phyloP scores from a whole-genome alignment of 1,140 invertebrate genomes.

The Meloidogyne hapla region DNA sequence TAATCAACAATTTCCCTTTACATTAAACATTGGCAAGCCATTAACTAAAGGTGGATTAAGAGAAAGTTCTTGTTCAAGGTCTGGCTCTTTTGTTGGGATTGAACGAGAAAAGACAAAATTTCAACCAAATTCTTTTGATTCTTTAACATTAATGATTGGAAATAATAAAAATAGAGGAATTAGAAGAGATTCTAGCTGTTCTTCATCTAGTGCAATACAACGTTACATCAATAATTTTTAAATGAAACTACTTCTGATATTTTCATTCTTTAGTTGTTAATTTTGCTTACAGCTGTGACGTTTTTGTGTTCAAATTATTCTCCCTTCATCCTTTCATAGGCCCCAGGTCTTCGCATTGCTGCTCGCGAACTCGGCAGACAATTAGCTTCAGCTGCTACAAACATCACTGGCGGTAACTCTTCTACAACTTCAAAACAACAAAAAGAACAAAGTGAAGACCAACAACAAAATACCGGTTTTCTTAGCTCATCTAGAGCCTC shows the following conservation, averaged over 20 bases:
- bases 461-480: not conserved
- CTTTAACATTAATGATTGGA: not conserved
- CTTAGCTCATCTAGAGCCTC: not conserved
- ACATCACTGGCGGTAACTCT: not conserved
- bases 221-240: not conserved
- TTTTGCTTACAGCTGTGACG: not conserved
- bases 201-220: not conserved
- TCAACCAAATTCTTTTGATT: constrained; percentile 20
- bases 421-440: not conserved
- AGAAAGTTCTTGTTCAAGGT: not conserved
- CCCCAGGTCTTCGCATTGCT: constrained; percentile 9
- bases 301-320: not conserved
- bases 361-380: constrained; percentile 22
- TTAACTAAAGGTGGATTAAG: not conserved
- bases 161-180: not conserved
- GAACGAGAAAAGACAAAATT: constrained; percentile 4
- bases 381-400: constrained; percentile 10
- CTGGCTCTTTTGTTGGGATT: constrained; percentile 17
- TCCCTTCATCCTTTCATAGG: constrained; percentile 9
- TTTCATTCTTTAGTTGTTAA: not conserved
- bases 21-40: not conserved
- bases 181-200: constrained; percentile 18
- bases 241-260: not conserved
- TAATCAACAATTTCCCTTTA: not conserved
- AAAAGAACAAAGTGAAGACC: not conserved